Base-by-base conservation (phyloP, 2,797 vertebrate species). In the Cossypha heuglini region DNA sequence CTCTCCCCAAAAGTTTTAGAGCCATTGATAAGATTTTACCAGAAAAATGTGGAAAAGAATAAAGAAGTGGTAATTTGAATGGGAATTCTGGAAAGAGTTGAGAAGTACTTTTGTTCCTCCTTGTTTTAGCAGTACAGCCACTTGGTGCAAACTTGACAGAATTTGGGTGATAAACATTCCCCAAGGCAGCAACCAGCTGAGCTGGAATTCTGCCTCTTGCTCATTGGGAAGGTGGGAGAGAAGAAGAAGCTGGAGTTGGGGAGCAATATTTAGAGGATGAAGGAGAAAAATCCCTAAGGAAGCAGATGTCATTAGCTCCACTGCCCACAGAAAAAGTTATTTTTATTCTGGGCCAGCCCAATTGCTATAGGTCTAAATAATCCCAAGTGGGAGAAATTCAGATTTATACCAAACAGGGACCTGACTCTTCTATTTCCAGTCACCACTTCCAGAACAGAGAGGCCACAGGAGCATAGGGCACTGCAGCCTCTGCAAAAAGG, bases 251-350 rank as follows among this genome's bases (percentile, higher is more conserved):
- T 42, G 68, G 63, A 81, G 43, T n/a, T 5, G 4, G 16, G 42
- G 16, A 82, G 48, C 20, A 52, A 63, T 42, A 87, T 25, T 40
- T 16, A 77, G 40, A 76, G 37, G 45, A 45, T 18, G 42, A 74
- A 89, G 45, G 42, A 93, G n/a, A 74, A 90, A 87, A 87, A 73
- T 57, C 63, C 71, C 48, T 11, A 69, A 52, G 84, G 76, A 87
- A 92, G 77, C 77, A 94, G 78, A 68, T 95, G 87, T 83, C 84
- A 95, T 67, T 59, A 89, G 48, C 81, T 88, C 45, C 45, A 14
- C 71, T 82, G 71, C 37, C 81, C 88, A 90, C 54, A 84, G 46
- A 21, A 94, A 15, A 72, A 43, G 69, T 62, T 83, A 88, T 78
- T 97, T 91, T 83, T 86, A 55, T 40, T 68, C 88, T 61, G 33